These are phyloP conservation scores for Leptodactylus fuscus DNA, from an alignment of 2,113 vertebrate species.

Conservation along the genomic window DNA sequence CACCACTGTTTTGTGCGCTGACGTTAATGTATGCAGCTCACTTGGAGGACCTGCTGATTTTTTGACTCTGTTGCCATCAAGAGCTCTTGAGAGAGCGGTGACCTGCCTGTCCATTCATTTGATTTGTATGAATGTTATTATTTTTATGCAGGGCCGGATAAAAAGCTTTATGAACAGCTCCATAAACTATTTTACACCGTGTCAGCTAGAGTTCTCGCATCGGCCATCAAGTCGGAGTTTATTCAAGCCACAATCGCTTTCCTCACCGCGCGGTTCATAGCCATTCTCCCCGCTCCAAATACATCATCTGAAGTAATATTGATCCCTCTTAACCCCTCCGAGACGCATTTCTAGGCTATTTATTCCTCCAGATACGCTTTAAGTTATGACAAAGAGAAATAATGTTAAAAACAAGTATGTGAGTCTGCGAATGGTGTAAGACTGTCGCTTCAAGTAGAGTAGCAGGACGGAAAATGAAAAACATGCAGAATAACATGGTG, in stretches of 20 bases:
- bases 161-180: conserved; percentile 26
- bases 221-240: conserved; percentile 16
- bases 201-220: conserved; percentile 31
- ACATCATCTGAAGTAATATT: background rate
- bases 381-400: background rate
- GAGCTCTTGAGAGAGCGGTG: conserved; percentile 4
- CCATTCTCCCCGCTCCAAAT: background rate
- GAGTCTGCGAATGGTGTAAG: background rate
- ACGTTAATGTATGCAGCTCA: conserved; percentile 17
- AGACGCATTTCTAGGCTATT: background rate
- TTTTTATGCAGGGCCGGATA: conserved; percentile 25
- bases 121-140: conserved; percentile 39
- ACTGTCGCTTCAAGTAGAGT: too few species aligned
- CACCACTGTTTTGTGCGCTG: background rate
- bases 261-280: background rate
- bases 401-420: background rate
- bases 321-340: background rate
- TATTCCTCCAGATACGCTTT: background rate
- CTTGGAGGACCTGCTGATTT: background rate
- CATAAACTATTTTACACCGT: conserved; percentile 40
- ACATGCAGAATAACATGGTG: too few species aligned
- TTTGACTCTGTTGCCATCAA: background rate
- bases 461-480: too few species aligned
- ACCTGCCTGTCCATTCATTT: conserved; percentile 16
- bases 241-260: background rate